phyloP scores from a whole-genome alignment of 1,140 invertebrate species.

The Copidosoma floridanum region DNA sequence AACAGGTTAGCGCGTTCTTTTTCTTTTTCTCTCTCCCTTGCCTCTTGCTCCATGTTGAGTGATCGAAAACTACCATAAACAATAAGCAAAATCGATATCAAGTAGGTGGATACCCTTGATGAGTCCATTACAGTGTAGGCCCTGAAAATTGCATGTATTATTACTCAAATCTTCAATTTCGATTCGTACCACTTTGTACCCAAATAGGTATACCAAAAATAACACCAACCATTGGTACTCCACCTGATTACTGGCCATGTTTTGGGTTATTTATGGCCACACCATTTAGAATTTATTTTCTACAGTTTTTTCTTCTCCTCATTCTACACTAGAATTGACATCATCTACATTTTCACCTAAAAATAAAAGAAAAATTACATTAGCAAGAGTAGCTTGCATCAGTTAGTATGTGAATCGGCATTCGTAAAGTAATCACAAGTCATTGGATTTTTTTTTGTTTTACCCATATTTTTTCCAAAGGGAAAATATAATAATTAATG shows the following conservation, averaged over 20 bases:
- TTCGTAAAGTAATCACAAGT: too few species aligned
- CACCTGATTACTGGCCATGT: conserved; percentile 56
- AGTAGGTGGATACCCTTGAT: conserved; percentile 91
- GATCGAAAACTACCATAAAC: conserved; percentile 94
- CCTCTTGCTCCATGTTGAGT: conserved; percentile 91
- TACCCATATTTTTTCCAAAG: too few species aligned
- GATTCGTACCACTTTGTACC: too few species aligned
- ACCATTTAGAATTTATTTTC: conserved; percentile 47
- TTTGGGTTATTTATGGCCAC: conserved; percentile 48
- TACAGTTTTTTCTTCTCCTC: conserved; percentile 40
- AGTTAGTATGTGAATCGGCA: too few species aligned
- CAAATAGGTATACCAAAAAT: too few species aligned
- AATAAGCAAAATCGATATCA: conserved; percentile 95
- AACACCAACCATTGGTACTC: conserved; percentile 56
- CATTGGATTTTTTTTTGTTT: too few species aligned
- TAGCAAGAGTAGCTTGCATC: too few species aligned
- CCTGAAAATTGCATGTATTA: conserved; percentile 62
- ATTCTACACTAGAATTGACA: conserved; percentile 44
- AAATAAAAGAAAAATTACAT: conserved; percentile 25
- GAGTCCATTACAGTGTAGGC: conserved; percentile 96
- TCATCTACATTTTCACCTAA: conserved; percentile 48
- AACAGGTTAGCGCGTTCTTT: conserved; percentile 67
- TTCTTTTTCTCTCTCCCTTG: conserved; percentile 79
- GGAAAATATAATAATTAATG: too few species aligned
- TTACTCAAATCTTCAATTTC: too few species aligned